phyloP scores from a whole-genome alignment of 1,140 invertebrate genomes.

The Antheraea pernyi region DNA sequence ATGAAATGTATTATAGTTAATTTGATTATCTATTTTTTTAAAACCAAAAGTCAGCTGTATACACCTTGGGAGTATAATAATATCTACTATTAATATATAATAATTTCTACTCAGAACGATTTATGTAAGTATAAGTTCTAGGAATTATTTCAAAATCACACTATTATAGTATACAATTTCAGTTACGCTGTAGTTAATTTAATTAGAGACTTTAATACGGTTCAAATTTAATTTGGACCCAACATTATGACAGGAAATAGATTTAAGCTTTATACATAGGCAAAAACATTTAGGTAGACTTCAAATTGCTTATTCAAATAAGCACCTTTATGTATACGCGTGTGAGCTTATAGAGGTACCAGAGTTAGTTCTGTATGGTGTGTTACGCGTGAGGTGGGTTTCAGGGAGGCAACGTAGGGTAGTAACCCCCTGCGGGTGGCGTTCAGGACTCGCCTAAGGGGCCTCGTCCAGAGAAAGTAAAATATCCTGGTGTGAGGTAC shows the following conservation, averaged over 20 bases:
- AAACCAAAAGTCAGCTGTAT: no score
- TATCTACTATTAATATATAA: no score
- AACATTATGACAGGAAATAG: slow-evolving; percentile 59
- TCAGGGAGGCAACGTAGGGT: slow-evolving; percentile 37
- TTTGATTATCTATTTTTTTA: no score
- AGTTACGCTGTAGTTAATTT: no score
- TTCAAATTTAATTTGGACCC: slow-evolving; percentile 42
- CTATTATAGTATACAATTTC: no score
- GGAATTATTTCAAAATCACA: no score
- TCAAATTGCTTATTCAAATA: slow-evolving; percentile 75
- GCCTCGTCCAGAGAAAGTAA: slow-evolving; percentile 76
- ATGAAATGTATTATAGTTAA: no score
- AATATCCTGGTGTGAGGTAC: slow-evolving; percentile 73
- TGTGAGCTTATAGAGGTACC: slow-evolving; percentile 65
- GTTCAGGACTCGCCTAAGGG: slow-evolving; percentile 62
- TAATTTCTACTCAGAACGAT: no score
- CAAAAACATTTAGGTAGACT: slow-evolving; percentile 26
- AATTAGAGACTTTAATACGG: slow-evolving; percentile 17
- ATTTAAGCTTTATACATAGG: slow-evolving; percentile 46
- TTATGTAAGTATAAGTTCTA: no score
- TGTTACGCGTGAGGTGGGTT: slow-evolving; percentile 65
- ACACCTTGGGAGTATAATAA: no score
- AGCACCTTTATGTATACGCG: slow-evolving; percentile 59
- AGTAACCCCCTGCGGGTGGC: slow-evolving; percentile 39
- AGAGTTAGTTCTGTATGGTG: slow-evolving; percentile 75